Evolutionary conservation across 2,797 vertebrate species (phyloP), one percentile per base, ranked within the genome.

Genomic region (Sebastes cheni): DNA sequence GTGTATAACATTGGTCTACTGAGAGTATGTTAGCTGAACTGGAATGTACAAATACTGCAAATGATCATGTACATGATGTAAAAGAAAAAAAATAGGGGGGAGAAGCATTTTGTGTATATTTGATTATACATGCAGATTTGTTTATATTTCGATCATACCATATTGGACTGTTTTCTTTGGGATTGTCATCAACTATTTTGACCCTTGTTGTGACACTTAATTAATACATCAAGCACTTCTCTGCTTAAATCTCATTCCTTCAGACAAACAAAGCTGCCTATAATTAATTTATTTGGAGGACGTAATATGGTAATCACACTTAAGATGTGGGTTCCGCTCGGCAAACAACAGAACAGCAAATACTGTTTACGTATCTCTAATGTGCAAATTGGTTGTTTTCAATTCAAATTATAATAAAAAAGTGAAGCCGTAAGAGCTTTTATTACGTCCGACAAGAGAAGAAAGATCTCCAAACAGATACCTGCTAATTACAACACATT

Each of bases 351-450:
- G 61, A 72, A 79, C 52, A 86, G 68, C 56, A 71, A 50, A 74
- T 42, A 16, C 23, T 34, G n/a, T 10, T 36, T 36, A 36, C 4
- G 11, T 36, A 36, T 32, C 72, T 76, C 25, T 77, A 80, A 84
- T 74, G 59, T 77, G 74, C 36, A 88, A 89, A 89, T 79, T 30
- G n/a, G 60, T 3, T n/a, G 32, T 14, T 1, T 32, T 79, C 3
- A 22, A 52, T 70, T 73, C 25, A 70, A 81, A 69, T 25, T 34
- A 75, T 67, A 65, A 71, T 20, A 72, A 46, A 70, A 60, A 75
- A 29, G 39, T 56, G 52, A 85, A 67, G 34, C 58, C 1, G 3
- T 25, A 64, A 56, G 42, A 82, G 75, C 86, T 83, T 90, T 89
- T 69, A 82, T 73, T 27, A 30, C 11, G 65, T 36, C 46, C 52